phyloP scores from a whole-genome alignment of 1,140 invertebrate species.

The Brachionus koreanus region DNA sequence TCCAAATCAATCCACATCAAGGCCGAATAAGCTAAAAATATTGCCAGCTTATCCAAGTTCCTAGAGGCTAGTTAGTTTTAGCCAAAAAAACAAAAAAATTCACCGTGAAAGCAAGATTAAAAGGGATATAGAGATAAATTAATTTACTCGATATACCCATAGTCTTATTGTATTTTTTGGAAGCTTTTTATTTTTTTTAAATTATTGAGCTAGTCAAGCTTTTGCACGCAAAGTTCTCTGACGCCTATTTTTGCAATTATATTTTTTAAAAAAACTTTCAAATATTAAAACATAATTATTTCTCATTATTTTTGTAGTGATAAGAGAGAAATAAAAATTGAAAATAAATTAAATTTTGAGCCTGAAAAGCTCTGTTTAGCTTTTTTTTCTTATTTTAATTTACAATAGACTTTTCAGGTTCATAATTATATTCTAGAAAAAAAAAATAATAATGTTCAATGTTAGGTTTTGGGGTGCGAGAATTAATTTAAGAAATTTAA shows the following conservation, averaged over 20 bases:
- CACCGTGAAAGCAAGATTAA: not conserved
- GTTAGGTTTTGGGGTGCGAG: not conserved
- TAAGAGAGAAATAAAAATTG: not conserved
- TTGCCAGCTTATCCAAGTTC: not conserved
- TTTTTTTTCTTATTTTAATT: not conserved
- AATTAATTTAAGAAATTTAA: not conserved
- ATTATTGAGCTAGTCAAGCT: too few relatives aligned
- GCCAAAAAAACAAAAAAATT: not conserved
- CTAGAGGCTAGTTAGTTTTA: not conserved
- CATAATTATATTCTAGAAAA: not conserved
- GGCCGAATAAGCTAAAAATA: not conserved
- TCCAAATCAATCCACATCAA: not conserved
- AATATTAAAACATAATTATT: not conserved
- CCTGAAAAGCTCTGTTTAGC: not conserved
- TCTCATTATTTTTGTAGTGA: not conserved
- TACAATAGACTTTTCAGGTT: not conserved
- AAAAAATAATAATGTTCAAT: not conserved
- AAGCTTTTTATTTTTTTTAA: not conserved
- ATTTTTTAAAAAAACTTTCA: not conserved
- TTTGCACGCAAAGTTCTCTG: not conserved
- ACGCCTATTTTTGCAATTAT: not conserved
- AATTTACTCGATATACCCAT: not conserved
- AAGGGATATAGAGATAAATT: not conserved
- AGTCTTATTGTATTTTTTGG: not conserved
- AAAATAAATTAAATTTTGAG: not conserved